Base-by-base conservation (phyloP, 2,888 invertebrate genomes). In the Caenorhabditis imperialis region DNA sequence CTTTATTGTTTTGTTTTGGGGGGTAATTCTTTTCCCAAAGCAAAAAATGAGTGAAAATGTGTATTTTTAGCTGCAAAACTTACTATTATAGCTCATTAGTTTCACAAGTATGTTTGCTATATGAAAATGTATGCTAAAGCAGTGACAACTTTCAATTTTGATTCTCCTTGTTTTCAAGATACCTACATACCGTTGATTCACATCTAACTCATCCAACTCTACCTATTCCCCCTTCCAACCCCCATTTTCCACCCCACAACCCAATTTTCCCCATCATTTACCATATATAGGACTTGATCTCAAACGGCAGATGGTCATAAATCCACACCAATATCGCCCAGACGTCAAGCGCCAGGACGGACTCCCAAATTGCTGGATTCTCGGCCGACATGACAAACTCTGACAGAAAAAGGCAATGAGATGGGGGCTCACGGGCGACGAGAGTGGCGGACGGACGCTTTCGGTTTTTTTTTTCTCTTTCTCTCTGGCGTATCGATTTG, bases 231-330 rank as follows among this genome's bases (percentile, higher is more conserved):
- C n/a, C n/a, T n/a, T n/a, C 10, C 8, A 47, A 47, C 5, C 20
- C 14, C 25, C 47, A 7, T 40, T 48, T 18, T 18, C 2, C 22
- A 23, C 35, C 37, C 1, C 38, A n/a, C n/a, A n/a, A n/a, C 16
- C 20, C 1, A 63, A 53, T 2, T 12, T 42, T 40, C 44, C 25
- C 23, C 10, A n/a, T 27, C 42, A 51, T 35, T 69, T 55, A 79
- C 79, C 79, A 79, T 25, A 79, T 67, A 35, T 77, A 77, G 8
- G 75, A 75, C 40, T 79, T 79, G 35, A 79, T 71, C 48, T 79
- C 79, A 44, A 77, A 75, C 3, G 80, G 80, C 12, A 78, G 55
- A 47, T 72, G 71, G 53, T 65, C 74, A 47, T 75, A 80, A 0
- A 78, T 61, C 80, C 80, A 80, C 4, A 72, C 57, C 16, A 75